Percentiles rank a stretch among this genome's conserved stretches.
Conservation (phyloP, 2,797 vertebrate genomes). For the Cryptoblepharus egeriae region DNA sequence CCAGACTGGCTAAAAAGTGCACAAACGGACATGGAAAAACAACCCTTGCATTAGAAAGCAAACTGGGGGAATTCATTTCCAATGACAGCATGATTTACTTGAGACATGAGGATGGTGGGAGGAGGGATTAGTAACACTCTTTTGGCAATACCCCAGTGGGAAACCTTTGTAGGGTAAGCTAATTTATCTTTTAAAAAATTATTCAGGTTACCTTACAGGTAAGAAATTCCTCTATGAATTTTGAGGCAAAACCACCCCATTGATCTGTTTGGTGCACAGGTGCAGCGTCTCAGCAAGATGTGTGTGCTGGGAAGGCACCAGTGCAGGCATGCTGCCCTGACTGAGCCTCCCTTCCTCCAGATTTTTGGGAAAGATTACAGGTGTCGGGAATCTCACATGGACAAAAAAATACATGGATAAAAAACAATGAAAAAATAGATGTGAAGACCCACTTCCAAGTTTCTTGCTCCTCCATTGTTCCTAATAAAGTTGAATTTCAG, state of each 20-base stretch:
- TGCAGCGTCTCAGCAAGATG: not conserved
- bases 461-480: too few species aligned
- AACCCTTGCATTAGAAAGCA: not conserved
- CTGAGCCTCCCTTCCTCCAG: too few species aligned
- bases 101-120: constrained; percentile 47
- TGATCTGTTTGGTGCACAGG: not conserved
- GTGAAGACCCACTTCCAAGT: too few species aligned
- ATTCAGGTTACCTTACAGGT: constrained; percentile 33
- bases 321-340: not conserved
- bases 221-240: not conserved
- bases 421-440: too few species aligned
- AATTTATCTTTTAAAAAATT: not conserved
- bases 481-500: too few species aligned
- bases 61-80: constrained; percentile 2
- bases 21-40: constrained; percentile 15
- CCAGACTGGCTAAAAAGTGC: constrained; percentile 12
- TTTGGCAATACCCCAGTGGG: constrained; percentile 48
- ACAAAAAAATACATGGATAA: too few species aligned
- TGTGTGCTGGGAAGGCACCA: not conserved
- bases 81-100: constrained; percentile 49
- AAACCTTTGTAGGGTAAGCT: constrained; percentile 11
- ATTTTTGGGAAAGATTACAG: too few species aligned
- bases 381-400: too few species aligned
- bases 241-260: not conserved
- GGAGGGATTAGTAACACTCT: constrained; percentile 19